Evolutionary conservation across 2,113 vertebrate species (phyloP).

Genomic region (Hiodon tergisus): DNA sequence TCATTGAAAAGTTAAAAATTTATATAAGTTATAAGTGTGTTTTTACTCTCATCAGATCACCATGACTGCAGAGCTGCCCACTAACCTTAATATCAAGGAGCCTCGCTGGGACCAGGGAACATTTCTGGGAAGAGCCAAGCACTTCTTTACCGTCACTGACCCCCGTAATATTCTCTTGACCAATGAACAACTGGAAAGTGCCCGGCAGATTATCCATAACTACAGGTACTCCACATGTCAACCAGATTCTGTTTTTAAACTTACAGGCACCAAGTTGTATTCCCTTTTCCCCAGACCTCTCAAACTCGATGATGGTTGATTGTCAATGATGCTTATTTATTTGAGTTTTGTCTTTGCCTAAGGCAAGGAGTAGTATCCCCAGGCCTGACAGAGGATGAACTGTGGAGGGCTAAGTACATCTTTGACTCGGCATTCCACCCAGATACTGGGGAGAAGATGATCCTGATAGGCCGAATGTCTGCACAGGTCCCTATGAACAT

Average conservation of each 20-base stretch:
- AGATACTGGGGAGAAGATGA: conserved; percentile 96
- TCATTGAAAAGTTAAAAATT: too few species aligned
- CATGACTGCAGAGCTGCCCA: conserved; percentile 81
- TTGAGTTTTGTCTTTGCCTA: conserved; percentile 9
- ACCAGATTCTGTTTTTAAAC: neutral
- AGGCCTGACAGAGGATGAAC: conserved; percentile 85
- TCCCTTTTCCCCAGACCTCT: neutral
- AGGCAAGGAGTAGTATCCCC: conserved; percentile 81
- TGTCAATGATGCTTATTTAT: neutral
- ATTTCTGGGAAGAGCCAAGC: conserved; percentile 82
- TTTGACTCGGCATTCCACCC: conserved; percentile 97
- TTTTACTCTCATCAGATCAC: conserved; percentile 51
- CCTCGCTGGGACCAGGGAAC: conserved; percentile 96
- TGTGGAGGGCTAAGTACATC: conserved; percentile 92
- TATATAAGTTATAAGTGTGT: neutral
- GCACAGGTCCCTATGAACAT: conserved; percentile 99
- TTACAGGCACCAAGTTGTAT: neutral
- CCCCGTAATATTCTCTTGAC: conserved; percentile 88
- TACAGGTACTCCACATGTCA: conserved; percentile 72
- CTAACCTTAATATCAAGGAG: conserved; percentile 89
- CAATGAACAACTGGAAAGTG: conserved; percentile 74
- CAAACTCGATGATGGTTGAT: neutral
- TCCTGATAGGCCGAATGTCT: conserved; percentile 94
- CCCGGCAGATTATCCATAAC: conserved; percentile 77
- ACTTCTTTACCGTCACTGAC: conserved; percentile 97